Base-by-base conservation (phyloP, 2,888 invertebrate genomes). In the Periphyllus acericola region DNA sequence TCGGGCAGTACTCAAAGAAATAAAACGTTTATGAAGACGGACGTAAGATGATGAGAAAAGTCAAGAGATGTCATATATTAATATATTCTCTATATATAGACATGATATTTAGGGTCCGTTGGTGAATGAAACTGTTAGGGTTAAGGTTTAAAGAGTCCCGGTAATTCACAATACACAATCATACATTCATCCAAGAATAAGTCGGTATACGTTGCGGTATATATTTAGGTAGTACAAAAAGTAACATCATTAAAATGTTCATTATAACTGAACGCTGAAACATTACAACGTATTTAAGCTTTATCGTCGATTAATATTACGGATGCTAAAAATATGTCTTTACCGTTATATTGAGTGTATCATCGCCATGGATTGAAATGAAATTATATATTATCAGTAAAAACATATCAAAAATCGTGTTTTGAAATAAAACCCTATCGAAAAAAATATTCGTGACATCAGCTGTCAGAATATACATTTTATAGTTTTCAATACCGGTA, bases 71-170 rank as follows among this genome's bases (percentile, higher is more conserved):
- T 85, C 84, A 76, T 60, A 52, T 78, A 85, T 85, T 85, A 85
- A 78, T 84, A 83, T 40, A 60, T 66, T 84, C 17, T 68, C 84
- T 85, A 85, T 78, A 85, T 85, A 68, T 85, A 85, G 84, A 85
- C 46, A 19, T 68, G 32, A 52, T 78, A 34, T 85, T 84, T 78
- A 68, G 78, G 84, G 84, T 78, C 84, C 68, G 84, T 76, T 46
- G 34, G n/a, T 68, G 84, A 76, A 85, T 32, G 75, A 68, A 68
- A 68, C 60, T 76, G 75, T 60, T 46, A 60, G 83, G 83, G 76
- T 84, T 84, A 66, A 83, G 66, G 76, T 66, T 84, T 84, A 84
- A 84, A 76, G 46, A 84, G 75, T 76, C 46, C 83, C 83, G 60
- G 68, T 34, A 76, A 68, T 85, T 85, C 84, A 85, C 76, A 68